Evolutionary conservation across 1,140 invertebrate species (phyloP).

Genomic region (Drosophila tristis): DNA sequence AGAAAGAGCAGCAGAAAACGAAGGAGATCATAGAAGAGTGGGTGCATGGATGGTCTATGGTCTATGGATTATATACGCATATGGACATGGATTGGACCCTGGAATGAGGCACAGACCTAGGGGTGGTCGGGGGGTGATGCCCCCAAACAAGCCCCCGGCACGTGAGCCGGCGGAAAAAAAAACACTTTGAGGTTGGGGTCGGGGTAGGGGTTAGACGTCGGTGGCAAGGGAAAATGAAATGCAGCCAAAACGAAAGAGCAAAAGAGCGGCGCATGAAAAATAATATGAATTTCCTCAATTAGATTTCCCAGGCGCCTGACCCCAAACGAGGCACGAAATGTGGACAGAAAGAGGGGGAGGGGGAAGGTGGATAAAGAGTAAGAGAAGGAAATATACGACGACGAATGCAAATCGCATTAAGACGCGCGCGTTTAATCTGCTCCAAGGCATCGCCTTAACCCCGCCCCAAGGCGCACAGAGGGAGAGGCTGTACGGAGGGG

Average conservation of each 20-base stretch:
- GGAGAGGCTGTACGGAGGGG: neutral
- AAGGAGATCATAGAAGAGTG: neutral
- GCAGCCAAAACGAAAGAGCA: conserved; percentile 30
- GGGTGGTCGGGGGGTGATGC: too few species aligned
- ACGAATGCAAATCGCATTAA: conserved; percentile 71
- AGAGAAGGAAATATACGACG: conserved; percentile 21
- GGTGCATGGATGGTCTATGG: neutral
- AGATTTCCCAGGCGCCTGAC: conserved; percentile 51
- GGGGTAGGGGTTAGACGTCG: too few species aligned
- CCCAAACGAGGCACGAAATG: conserved; percentile 26
- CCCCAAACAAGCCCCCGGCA: conserved; percentile 33
- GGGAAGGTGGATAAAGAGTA: conserved; percentile 1
- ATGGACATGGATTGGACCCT: conserved; percentile 37
- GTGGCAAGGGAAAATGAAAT: conserved; percentile 28
- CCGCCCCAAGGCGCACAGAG: conserved; percentile 26
- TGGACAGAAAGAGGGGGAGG: neutral
- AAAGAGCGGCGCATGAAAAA: conserved; percentile 36
- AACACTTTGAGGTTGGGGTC: conserved; percentile 34
- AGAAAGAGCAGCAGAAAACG: neutral
- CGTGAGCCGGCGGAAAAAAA: conserved; percentile 20
- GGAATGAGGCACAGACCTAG: neutral
- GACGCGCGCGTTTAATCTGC: conserved; percentile 68
- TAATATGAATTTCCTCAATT: conserved; percentile 75
- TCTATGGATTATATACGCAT: conserved; percentile 44
- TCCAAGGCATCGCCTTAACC: conserved; percentile 58